Evolutionary conservation across 2,113 vertebrate genomes (phyloP), one percentile per base, ranked within the genome.

Genomic region (Emydocephalus ijimae): DNA sequence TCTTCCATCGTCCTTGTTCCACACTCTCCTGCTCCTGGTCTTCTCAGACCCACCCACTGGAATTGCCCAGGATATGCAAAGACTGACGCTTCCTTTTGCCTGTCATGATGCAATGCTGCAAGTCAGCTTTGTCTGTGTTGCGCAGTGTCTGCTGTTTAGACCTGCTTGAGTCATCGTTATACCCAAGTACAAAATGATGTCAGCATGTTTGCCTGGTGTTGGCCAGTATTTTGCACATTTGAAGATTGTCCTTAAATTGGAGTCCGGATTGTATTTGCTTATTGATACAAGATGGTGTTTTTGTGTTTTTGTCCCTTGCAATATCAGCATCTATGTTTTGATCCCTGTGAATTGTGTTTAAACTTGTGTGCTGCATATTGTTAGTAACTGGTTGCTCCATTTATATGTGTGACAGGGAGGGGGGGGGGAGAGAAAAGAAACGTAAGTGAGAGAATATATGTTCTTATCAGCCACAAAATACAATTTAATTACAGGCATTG

Each of bases 111-210:
- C 93, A 92, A 29, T 74, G 57, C 88, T 95, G 88, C 95, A 61
- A 94, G 94, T 87, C 92, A 95, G 95, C 94, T 45, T 95, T 81
- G 85, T 57, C 94, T 87, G 92, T 96, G 92, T 93, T 56, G 91
- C 90, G 45, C 50, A 45, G 81, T 93, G 85, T 89, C 92, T 93
- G 50, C 54, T 93, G 92, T 94, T 92, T 90, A 89, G 92, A 93
- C 92, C 92, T 2, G 0, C 93, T 91, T 15, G 93, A 95, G 94
- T 91, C 26, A 0, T 94, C 87, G 4, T 18, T 34, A 21, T 4
- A 93, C 54, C 91, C 56, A 0, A 0, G 1, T 89, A 90, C 39
- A 29, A 93, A 91, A 34, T 8, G 10, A 3, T 0, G 0, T 90
- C 86, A 94, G 88, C 39, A 12, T 26, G 85, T 54, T 55, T 91